A percentile compares a stretch with the other conserved stretches of the same genome.
These are phyloP conservation scores for Protonemura montana DNA, from an alignment of 2,888 invertebrate species.

Conservation along the genomic window DNA sequence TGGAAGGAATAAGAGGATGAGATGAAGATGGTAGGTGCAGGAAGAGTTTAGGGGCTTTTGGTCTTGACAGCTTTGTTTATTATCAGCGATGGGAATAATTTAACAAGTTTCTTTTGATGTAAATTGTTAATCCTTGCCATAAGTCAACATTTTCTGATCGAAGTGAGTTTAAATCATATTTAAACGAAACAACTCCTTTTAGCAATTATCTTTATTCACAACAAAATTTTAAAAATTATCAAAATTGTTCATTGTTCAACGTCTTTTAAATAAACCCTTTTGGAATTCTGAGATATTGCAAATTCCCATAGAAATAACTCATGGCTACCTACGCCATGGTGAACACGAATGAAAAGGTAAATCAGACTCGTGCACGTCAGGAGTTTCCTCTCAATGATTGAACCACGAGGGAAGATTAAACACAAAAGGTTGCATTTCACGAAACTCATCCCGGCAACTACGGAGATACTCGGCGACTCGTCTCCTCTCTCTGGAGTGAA, in stretches of 20 bases:
- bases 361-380: background rate
- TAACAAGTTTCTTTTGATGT: background rate
- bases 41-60: background rate
- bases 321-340: background rate
- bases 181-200: too few species aligned
- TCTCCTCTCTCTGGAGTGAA: background rate
- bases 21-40: background rate
- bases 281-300: background rate
- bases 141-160: background rate
- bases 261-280: background rate
- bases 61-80: background rate
- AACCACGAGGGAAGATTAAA: background rate
- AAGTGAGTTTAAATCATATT: background rate
- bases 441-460: background rate
- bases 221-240: too few species aligned
- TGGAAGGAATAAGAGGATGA: background rate
- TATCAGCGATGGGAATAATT: background rate
- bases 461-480: background rate
- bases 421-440: conserved; percentile 7
- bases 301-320: background rate
- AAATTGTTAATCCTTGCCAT: background rate
- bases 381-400: background rate
- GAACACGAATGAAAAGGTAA: background rate
- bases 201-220: too few species aligned
- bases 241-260: too few species aligned